Conservation (phyloP, 2,113 vertebrate genomes). For the Pachypanchax playfairii region DNA sequence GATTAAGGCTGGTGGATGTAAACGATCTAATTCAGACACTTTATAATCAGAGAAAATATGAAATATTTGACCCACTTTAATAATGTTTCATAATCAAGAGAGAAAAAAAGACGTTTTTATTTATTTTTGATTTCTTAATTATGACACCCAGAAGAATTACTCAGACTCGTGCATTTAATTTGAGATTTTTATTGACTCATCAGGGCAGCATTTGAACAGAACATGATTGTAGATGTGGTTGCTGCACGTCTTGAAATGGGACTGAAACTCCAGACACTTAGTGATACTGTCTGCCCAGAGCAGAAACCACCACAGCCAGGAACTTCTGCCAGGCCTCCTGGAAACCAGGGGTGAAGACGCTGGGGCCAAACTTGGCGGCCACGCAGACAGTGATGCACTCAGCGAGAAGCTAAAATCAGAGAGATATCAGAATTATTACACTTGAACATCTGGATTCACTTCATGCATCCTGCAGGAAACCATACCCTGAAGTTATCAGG, state of each 20-base stretch:
- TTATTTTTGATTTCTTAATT: no score
- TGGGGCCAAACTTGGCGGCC: slow-evolving; percentile 53
- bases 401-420: background rate
- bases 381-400: slow-evolving; percentile 43
- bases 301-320: slow-evolving; percentile 54
- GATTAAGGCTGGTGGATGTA: no score
- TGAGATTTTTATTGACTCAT: background rate
- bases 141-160: background rate
- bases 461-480: background rate
- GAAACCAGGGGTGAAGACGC: slow-evolving; percentile 58
- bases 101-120: no score
- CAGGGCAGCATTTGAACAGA: background rate
- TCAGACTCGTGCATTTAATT: background rate
- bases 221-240: background rate
- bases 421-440: background rate
- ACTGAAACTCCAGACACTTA: background rate
- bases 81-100: no score
- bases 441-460: background rate
- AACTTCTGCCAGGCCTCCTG: slow-evolving; percentile 84
- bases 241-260: background rate
- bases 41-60: no score
- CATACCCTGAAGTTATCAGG: slow-evolving; percentile 87
- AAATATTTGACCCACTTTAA: no score
- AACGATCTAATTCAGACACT: no score
- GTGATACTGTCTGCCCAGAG: slow-evolving; percentile 23